Evolutionary conservation across 2,113 vertebrate species (phyloP).

Genomic region (Entelurus aequoreus): DNA sequence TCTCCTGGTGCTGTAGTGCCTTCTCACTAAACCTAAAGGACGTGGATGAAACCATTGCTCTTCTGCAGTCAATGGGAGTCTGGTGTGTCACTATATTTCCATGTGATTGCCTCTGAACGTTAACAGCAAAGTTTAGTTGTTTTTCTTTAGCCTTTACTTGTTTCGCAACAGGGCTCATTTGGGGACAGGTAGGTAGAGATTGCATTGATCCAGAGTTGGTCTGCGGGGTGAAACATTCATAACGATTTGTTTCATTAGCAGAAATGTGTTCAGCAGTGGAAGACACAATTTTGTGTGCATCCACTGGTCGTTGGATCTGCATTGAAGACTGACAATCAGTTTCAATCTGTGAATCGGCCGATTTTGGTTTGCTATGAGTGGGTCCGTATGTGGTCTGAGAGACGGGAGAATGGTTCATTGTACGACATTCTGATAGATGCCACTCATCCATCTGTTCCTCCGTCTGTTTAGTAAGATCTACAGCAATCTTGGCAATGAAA

Average conservation of each 20-base stretch:
- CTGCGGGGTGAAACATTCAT: conserved; percentile 9
- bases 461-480: conserved; percentile 60
- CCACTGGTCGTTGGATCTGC: conserved; percentile 6
- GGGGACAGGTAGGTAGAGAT: neutral
- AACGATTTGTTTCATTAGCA: conserved; percentile 1
- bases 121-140: neutral
- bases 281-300: neutral
- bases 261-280: neutral
- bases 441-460: conserved; percentile 46
- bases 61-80: conserved; percentile 10
- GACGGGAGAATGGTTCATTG: conserved; percentile 1
- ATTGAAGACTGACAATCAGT: conserved; percentile 14
- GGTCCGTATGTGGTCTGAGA: conserved; percentile 12
- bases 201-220: conserved; percentile 1
- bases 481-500: conserved; percentile 18
- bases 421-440: conserved; percentile 16
- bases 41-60: conserved; percentile 8
- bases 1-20: conserved; percentile 19
- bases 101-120: neutral
- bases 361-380: conserved; percentile 17
- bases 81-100: conserved; percentile 1
- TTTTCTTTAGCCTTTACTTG: conserved; percentile 9
- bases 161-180: conserved; percentile 21
- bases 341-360: conserved; percentile 16
- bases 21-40: conserved; percentile 16